A percentile compares a stretch with the other conserved stretches of the same genome.
Conservation (phyloP, 2,113 vertebrate genomes). For the Ovis canadensis region DNA sequence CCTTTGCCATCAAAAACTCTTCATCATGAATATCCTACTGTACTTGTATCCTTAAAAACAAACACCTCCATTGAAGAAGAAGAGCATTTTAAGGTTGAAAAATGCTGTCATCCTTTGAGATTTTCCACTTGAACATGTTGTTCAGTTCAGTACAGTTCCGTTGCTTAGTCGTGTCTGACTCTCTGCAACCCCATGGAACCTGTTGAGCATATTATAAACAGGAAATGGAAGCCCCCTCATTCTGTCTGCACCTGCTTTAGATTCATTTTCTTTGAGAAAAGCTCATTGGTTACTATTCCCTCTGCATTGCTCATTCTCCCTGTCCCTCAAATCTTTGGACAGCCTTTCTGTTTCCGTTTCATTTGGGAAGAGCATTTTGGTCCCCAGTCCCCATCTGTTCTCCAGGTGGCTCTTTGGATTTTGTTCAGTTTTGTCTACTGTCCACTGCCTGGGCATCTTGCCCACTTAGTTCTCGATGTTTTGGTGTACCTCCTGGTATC, state of each 20-base stretch:
- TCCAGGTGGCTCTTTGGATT: constrained; percentile 47
- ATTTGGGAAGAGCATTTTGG: not conserved
- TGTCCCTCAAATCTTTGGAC: not conserved
- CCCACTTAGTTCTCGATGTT: not conserved
- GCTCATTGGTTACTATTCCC: not conserved
- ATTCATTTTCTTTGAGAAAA: not conserved
- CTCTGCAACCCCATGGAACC: not conserved
- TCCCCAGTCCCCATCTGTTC: constrained; percentile 14
- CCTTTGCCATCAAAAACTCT: constrained; percentile 67
- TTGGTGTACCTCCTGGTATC: not conserved
- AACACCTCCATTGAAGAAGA: constrained; percentile 39
- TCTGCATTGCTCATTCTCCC: not conserved
- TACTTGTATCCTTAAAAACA: constrained; percentile 58
- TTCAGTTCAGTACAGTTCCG: not conserved
- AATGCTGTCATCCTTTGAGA: constrained; percentile 36
- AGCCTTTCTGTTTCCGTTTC: not conserved
- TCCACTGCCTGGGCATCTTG: constrained; percentile 5
- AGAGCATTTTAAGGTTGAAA: constrained; percentile 54
- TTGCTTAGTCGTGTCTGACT: not conserved
- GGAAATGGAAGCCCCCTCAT: rapidly evolving
- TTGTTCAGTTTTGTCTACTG: constrained; percentile 33
- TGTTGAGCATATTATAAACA: not conserved
- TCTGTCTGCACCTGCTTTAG: not conserved
- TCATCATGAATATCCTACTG: constrained; percentile 72
- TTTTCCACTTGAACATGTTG: constrained; percentile 9